Base-by-base conservation (phyloP, 1,140 invertebrate species). In the Cryptotermes secundus region DNA sequence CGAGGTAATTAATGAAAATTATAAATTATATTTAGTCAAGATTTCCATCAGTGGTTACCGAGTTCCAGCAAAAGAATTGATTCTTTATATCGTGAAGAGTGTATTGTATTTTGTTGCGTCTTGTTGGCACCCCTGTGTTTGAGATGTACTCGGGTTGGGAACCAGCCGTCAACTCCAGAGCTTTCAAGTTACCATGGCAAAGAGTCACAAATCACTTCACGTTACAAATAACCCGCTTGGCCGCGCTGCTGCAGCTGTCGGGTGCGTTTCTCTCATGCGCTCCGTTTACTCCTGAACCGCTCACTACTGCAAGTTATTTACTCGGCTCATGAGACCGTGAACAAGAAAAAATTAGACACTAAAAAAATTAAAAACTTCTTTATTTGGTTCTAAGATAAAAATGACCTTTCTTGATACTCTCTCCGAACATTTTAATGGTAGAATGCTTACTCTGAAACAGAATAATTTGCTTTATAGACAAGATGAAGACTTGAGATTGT, bases 201-300 rank as follows among this genome's bases (percentile, higher is more conserved):
- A 72, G 59, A 72, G 59, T 72, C 59, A 72, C 59, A 72, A 72
- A 72, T 72, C 59, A 72, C 59, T 72, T 72, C 59, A 72, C 59
- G 59, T 72, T 72, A 72, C 59, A 72, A 72, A 72, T 72, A 72
- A 72, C 59, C 26, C 59, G 59, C 59, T 72, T 31, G 59, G 59
- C 59, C 31, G 26, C 59, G 59, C 59, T 31, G 31, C 26, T 72
- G 59, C 59, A 72, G 59, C 59, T 72, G 59, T 72, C 59, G 59
- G 59, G 1, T 31, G 59, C 26, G 59, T 72, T 72, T 72, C 59
- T 72, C 31, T 72, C 59, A 72, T 72, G 59, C 59, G 59, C 26
- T 72, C 59, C 59, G 59, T 72, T 59, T 72, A 72, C 59, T 72
- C 59, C n/a, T 72, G 59, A 72, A 72, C 26, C 59, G 59, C 59